Evolutionary conservation across 2,888 invertebrate species (phyloP), one percentile per base, ranked within the genome.

Genomic region (Pseudococcus jackbeardsleyi): DNA sequence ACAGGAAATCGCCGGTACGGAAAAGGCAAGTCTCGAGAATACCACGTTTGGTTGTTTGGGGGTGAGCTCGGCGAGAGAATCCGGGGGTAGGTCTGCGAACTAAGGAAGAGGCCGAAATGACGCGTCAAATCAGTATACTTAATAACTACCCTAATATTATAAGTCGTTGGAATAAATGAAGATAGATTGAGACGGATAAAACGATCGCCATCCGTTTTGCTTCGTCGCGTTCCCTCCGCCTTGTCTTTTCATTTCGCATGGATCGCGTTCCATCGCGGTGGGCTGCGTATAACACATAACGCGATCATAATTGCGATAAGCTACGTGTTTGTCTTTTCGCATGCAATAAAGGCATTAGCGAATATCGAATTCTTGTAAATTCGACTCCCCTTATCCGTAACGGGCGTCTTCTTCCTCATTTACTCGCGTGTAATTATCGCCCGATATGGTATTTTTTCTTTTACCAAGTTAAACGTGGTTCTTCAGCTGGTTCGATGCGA

Each of bases 141-240:
- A 77, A 77, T 77, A 77, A 77, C 77, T 77, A 77, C 33, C 33
- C 77, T 77, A 77, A 77, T 77, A 77, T 77, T 77, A 77, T 77
- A 77, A 77, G 77, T 77, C 77, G 77, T 77, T 77, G 77, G 39
- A 77, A 39, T 77, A 77, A 77, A 77, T 77, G 77, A 77, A 77
- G 77, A 77, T 77, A 77, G 77, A 77, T 77, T 77, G 39, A 77
- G 77, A 77, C 77, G 77, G 77, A 77, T 77, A 77, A 77, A 77
- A 77, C 39, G 77, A 77, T 77, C 77, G 77, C 77, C 77, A 77
- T 77, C 64, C 64, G 64, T 22, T 64, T 64, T 22, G 22, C 59
- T n/a, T 59, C 59, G 59, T 59, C 22, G 12, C 72, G 72, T 72
- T 17, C 33, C 39, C 22, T 17, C 39, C 15, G 26, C 33, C 77